Evolutionary conservation across 2,888 invertebrate genomes (phyloP).

Genomic region (Pseudococcus jackbeardsleyi): DNA sequence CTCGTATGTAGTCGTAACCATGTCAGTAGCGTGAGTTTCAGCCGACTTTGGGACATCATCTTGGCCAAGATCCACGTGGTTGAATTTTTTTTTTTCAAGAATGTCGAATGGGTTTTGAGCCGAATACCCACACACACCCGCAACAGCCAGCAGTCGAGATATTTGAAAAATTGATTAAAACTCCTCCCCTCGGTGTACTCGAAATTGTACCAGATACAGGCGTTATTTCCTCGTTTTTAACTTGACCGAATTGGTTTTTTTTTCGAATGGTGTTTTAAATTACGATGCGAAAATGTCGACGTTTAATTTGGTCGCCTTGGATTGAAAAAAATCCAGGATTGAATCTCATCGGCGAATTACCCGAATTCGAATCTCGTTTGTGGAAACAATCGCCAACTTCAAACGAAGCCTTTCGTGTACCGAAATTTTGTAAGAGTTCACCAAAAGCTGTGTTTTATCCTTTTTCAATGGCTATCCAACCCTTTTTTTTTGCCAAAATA

Average conservation of each 20-base stretch:
- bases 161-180: slow-evolving; percentile 38
- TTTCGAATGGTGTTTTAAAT: not conserved
- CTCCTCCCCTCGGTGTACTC: not conserved
- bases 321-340: slow-evolving; percentile 7
- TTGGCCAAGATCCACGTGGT: slow-evolving; percentile 14
- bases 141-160: not conserved
- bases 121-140: not conserved
- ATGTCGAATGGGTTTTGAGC: not conserved
- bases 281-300: not conserved
- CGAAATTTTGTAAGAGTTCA: not conserved
- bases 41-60: not conserved
- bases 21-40: slow-evolving; percentile 29
- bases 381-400: not conserved
- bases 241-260: not conserved
- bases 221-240: not conserved
- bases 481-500: not conserved
- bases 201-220: not conserved
- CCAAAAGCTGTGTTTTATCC: not conserved
- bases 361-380: not conserved
- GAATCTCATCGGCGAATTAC: not conserved
- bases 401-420: not conserved
- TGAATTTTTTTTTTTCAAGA: not conserved
- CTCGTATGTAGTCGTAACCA: not conserved
- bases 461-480: not conserved
- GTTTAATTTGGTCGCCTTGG: not conserved